Percentiles rank a stretch among this genome's conserved stretches.
Evolutionary conservation across 2,797 vertebrate species (phyloP).

Genomic region (Enteromius argenteus): DNA sequence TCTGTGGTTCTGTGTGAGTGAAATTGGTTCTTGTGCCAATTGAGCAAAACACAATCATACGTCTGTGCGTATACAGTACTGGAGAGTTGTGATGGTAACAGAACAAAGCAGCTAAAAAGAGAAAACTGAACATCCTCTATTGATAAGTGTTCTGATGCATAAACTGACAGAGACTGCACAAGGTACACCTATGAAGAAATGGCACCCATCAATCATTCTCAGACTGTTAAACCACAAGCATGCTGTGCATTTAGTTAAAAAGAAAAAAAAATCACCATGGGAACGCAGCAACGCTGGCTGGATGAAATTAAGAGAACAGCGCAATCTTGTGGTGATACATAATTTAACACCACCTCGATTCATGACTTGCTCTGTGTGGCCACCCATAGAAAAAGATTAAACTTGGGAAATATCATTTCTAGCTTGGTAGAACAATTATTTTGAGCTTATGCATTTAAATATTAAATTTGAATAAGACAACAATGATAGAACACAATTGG

Average conservation of each 20-base stretch:
- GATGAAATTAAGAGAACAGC: not conserved
- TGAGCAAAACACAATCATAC: not conserved
- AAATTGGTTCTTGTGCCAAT: not conserved
- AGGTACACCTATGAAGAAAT: not conserved
- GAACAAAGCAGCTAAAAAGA: not conserved
- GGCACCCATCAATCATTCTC: not conserved
- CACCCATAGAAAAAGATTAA: not conserved
- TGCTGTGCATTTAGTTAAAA: too few relatives aligned
- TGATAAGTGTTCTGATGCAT: not conserved
- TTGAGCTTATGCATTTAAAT: not conserved
- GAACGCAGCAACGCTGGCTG: not conserved
- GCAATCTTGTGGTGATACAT: not conserved
- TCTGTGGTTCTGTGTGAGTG: not conserved
- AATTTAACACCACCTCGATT: not conserved
- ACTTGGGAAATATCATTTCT: not conserved
- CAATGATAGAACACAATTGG: not conserved
- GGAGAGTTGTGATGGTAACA: not conserved
- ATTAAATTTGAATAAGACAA: not conserved
- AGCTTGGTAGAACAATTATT: not conserved
- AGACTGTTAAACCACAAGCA: not conserved
- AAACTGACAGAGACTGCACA: not conserved
- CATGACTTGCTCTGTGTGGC: too few relatives aligned
- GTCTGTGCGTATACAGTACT: not conserved
- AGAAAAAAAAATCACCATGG: not conserved
- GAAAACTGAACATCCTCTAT: not conserved